Base-by-base conservation (phyloP, 2,797 vertebrate species). In the Melanotaenia parkinsoni region DNA sequence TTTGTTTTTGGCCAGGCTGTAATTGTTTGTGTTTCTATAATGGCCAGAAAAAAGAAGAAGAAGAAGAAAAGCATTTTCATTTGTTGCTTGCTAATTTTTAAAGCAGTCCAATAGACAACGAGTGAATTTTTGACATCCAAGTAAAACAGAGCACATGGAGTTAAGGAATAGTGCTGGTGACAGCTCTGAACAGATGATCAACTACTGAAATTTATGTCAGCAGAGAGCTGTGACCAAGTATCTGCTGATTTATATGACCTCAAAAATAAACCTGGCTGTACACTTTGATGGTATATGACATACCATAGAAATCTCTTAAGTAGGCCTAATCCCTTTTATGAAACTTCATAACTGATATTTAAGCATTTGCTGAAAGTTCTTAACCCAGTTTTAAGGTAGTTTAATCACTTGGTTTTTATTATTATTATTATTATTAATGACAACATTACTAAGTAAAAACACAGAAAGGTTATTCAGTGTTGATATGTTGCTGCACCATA, bases 11-110 rank as follows among this genome's bases (percentile, higher is more conserved):
- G 28, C 3, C 28, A 28, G 28, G 28, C 28, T 28, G 28, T 28
- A 28, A 28, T 28, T 28, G 28, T 28, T 3, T 28, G 28, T 28
- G 28, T 28, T 28, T 28, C 28, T 28, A 28, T 28, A 28, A 28
- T 28, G 28, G 28, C 28, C 28, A 28, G 28, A 28, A 28, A 28
- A 1, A 28, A 28, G 3, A 28, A 28, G 28, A 28, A 28, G 28
- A 28, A 28, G 3, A 28, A 28, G 3, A 28, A 28, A 28, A 28
- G 28, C 66, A 80, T 81, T 78, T 76, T 70, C 47, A 59, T 67
- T 76, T 33, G 58, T 62, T 62, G 67, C 63, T 60, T 67, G 74
- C 67, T 45, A 38, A 81, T 66, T 80, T 73, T 57, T 16, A 51
- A 58, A 71, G 79, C 66, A 63, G 78, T 45, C 35, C 57, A 40